These are phyloP conservation scores for Drosophila mayri DNA, from an alignment of 1,140 invertebrate species.

Conservation along the genomic window DNA sequence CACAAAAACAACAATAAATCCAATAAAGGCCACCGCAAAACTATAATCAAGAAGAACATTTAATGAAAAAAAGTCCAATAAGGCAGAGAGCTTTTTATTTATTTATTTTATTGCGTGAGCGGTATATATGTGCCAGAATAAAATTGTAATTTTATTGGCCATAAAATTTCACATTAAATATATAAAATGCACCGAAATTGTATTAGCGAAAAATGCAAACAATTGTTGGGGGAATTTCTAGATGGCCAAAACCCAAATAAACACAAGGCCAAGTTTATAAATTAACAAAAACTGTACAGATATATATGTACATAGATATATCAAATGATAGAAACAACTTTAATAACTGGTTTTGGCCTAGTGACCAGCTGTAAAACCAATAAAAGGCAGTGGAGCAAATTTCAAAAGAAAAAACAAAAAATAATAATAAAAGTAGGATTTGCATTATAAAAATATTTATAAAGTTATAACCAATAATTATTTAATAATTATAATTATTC, in stretches of 20 bases:
- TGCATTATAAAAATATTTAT: not conserved
- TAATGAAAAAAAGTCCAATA: conserved; percentile 51
- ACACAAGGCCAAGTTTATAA: conserved; percentile 13
- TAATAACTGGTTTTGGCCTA: conserved; percentile 37
- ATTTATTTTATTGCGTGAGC: conserved; percentile 30
- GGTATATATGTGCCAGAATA: conserved; percentile 14
- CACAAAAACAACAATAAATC: conserved; percentile 35
- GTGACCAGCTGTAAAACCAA: conserved; percentile 15
- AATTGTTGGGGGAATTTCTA: conserved; percentile 5
- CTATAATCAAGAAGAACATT: conserved; percentile 34
- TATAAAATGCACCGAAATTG: conserved; percentile 28
- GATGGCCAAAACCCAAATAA: not conserved
- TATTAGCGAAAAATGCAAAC: conserved; percentile 25
- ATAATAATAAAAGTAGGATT: not conserved
- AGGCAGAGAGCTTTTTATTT: conserved; percentile 58
- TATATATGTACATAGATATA: not conserved
- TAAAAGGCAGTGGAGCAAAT: conserved; percentile 1
- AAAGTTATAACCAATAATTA: not conserved
- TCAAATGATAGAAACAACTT: conserved; percentile 37
- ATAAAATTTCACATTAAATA: conserved; percentile 48
- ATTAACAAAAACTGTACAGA: not conserved
- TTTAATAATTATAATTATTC: too few relatives aligned
- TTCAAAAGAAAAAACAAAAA: too few relatives aligned
- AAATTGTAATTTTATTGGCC: conserved; percentile 44
- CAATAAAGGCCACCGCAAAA: conserved; percentile 33